Evolutionary conservation across 1,140 invertebrate species (phyloP), one percentile per base, ranked within the genome.

Genomic region (Drosophila tropicalis): DNA sequence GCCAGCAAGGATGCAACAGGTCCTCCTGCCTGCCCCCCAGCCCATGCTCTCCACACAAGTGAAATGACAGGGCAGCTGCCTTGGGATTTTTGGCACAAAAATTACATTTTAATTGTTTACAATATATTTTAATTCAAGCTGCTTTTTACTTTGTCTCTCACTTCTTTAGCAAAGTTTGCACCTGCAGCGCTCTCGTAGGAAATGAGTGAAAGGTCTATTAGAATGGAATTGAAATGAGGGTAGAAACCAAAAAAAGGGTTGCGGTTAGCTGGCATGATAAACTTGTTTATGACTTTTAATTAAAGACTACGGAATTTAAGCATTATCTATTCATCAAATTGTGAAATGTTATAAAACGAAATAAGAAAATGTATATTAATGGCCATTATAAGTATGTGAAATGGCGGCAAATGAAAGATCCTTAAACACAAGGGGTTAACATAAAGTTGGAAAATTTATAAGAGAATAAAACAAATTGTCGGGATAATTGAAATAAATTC

Each of bases 51-150:
- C 34, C 10, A 9, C 34, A 36, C 29, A 29, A 29, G 5, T 36
- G 34, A 36, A 39, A 19, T 68, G 55, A 22, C 17, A 22, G 17
- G 44, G 62, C 73, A 69, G 78, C 62, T 81, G 79, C 77, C 29
- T 62, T 67, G 73, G 70, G 72, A 86, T 83, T 86, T 86, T 75
- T 71, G 62, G 17, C 74, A 64, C 79, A 68, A 85, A 87, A 87
- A 86, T 79, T 89, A 67, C 67, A 70, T 89, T 86, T 87, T 83
- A 86, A 86, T 86, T 86, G 65, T 89, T 60, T 36, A 61, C 34
- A 47, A 71, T 63, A 60, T 57, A 77, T 62, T 67, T 65, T 3
- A 63, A 54, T 62, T 61, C 44, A 36, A 36, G 32, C 56, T 39
- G 32, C 15, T 36, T 13, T 32, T 29, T 57, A 44, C 62, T 15